Evolutionary conservation across 2,888 invertebrate genomes (phyloP).

Genomic region (Pachycephus smyrnensis): DNA sequence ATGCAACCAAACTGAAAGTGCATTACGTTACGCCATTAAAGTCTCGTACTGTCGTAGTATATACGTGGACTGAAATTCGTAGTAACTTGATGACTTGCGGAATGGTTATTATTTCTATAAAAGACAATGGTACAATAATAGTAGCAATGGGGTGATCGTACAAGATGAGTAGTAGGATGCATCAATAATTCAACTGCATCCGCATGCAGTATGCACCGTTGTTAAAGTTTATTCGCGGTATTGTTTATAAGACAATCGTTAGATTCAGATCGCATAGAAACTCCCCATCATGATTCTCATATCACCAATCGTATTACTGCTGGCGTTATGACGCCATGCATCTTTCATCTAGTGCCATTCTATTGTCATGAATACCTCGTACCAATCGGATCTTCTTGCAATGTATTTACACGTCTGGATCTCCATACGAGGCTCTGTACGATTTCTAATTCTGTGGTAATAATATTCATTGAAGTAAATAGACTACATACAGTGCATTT

Average conservation of each 20-base stretch:
- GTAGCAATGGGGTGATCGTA: neutral
- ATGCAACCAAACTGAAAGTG: neutral
- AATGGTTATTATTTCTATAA: neutral
- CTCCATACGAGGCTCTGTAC: neutral
- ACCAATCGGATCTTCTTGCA: neutral
- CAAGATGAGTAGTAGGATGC: neutral
- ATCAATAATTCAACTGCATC: neutral
- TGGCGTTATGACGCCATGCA: neutral
- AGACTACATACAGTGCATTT: neutral
- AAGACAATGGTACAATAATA: neutral
- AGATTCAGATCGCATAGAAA: neutral
- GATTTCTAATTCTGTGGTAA: too few species aligned
- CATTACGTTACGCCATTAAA: neutral
- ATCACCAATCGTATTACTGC: neutral
- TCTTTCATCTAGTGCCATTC: neutral
- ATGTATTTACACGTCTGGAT: neutral
- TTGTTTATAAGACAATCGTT: neutral
- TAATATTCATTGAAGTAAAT: too few species aligned
- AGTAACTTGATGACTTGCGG: neutral
- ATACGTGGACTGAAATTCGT: neutral
- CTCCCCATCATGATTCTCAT: neutral
- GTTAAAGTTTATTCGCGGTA: neutral
- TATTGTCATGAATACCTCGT: neutral
- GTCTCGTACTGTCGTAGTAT: neutral
- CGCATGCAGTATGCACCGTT: neutral